phyloP scores from a whole-genome alignment of 37 sponge, comb jelly and placozoan species.

The Hormiphora californensis region DNA sequence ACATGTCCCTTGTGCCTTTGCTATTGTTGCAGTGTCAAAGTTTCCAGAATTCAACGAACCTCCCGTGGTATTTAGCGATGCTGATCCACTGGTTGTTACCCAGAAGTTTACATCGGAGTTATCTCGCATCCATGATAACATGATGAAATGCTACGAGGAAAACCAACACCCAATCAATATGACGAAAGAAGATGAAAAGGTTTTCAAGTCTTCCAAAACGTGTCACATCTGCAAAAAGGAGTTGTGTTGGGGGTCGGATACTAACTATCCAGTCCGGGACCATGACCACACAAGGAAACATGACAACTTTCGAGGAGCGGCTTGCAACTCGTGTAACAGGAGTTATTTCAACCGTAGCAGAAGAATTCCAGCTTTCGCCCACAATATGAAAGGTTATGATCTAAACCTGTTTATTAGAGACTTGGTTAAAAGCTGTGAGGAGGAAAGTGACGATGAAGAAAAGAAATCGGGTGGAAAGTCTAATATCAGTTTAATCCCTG shows the following conservation, averaged over 20 bases:
- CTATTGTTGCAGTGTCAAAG: not conserved
- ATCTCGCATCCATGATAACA: not conserved
- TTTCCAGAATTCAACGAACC: not conserved
- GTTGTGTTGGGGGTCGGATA: conserved; percentile 9
- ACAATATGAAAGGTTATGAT: conserved; percentile 19
- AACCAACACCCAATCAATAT: not conserved
- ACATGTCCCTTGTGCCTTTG: conserved; percentile 20
- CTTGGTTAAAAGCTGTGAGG: not conserved
- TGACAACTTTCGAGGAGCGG: not conserved
- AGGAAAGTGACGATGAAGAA: too few species aligned
- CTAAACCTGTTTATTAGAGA: not conserved
- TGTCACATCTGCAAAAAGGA: conserved; percentile 32
- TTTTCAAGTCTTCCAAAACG: not conserved
- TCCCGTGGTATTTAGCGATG: not conserved
- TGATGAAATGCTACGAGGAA: not conserved
- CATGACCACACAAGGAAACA: not conserved
- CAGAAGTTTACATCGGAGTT: not conserved
- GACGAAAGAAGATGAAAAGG: conserved; percentile 4
- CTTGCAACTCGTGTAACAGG: conserved; percentile 3
- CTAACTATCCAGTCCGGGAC: conserved; percentile 12
- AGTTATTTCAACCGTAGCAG: not conserved
- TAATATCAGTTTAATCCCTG: not conserved
- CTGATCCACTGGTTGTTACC: not conserved
- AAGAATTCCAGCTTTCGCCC: conserved; percentile 8
- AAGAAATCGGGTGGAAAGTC: too few species aligned